Base-by-base conservation (phyloP, 2,797 vertebrate species). In the Anniella stebbinsi region DNA sequence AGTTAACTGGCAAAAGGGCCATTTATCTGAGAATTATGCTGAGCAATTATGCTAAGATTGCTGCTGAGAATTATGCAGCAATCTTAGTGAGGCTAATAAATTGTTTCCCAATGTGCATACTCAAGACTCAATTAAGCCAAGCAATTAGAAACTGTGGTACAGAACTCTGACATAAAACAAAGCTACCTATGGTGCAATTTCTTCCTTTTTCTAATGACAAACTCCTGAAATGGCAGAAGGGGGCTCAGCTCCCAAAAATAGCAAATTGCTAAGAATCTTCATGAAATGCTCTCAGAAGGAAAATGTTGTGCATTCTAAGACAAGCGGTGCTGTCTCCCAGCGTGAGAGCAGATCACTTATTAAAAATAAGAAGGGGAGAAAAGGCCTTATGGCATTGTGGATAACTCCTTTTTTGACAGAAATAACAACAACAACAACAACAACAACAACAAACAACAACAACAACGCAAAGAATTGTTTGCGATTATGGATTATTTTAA, bases 91-190 rank as follows among this genome's bases (percentile, higher is more conserved):
- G 93, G 21, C 88, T 94, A 91, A 83, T 87, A 87, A 96, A 91
- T 94, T 87, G 3, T 88, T 93, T 93, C 88, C 84, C 84, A 83
- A 63, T 84, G 88, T 92, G 54, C 86, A 80, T 63, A 25, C 90
- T n/a, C 67, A 94, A 94, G 93, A 87, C 82, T 92, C 89, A 93
- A 82, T 94, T 95, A 93, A 93, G 87, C 38, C 60, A 87, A 30
- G 78, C 90, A 95, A 95, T 96, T 94, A 94, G 91, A 94, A 94
- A 45, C 84, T 94, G 48, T 94, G 94, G 91, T 86, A 94, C 54
- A 75, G 87, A 92, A 84, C 38, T 15, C 57, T 90, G 83, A 78
- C 81, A 88, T 89, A 84, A 63, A 63, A 51, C 0, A 45, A 41
- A 86, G 87, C 36, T 84, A 69, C 90, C 63, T 91, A 80, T 88